Base-by-base conservation (phyloP, 2,888 invertebrate species). In the Teleiodes luculella region DNA sequence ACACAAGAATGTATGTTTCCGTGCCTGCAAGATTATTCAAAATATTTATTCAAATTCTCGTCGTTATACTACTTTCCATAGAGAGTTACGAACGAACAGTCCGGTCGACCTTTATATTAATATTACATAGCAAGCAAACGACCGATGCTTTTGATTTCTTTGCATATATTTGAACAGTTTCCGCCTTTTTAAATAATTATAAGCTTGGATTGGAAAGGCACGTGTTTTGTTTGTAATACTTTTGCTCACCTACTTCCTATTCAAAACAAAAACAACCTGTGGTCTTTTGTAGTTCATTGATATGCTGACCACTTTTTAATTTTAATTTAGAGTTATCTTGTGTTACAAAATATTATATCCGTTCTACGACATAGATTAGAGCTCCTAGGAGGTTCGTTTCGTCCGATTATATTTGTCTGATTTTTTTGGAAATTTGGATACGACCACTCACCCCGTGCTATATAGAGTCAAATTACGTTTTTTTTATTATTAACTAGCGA, bases 21-120 rank as follows among this genome's bases (percentile, higher is more conserved):
- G 24, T 24, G 6, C 24, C 24, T 24, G 10, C 20, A 43, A 43
- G 24, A 43, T 35, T 45, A 28, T 43, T 43, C 24, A 24, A 24
- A 47, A 18, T 24, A 6, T 24, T 4, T 51, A 51, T 51, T 51
- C 51, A 51, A 51, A 51, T 51, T 0, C 0, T 10, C 36, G 33
- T 41, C 36, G 41, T 54, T 54, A 48, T 41, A 18, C 48, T 48
- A 48, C 54, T 54, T 54, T 54, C 54, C 54, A 43, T 39, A 45
- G 53, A 47, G 47, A 53, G 20, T 24, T 37, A 31, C 51, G 41
- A 30, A 31, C 31, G 41, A 20, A 2, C 36, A n/a, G 20, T 36
- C 49, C 24, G 49, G 49, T 3, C 49, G 49, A 49, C 49, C 49
- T 49, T 49, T 37, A 10, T 49, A 46, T 46, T 6, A 46, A 28